Base-by-base conservation (phyloP, 2,888 invertebrate species). In the Drosophila quinaria region DNA sequence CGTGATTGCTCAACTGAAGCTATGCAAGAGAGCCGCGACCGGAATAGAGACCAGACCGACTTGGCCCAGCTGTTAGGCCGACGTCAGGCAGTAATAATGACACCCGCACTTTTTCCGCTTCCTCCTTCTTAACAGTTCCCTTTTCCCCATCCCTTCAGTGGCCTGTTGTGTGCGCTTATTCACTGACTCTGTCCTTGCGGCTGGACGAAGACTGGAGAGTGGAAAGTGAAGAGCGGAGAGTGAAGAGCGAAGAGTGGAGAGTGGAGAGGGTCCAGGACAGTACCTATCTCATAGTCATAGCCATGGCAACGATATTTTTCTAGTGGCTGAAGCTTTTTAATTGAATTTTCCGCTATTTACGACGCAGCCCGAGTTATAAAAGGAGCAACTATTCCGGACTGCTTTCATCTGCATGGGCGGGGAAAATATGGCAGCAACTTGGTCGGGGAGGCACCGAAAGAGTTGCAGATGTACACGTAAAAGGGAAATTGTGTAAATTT, bases 291-390 rank as follows among this genome's bases (percentile, higher is more conserved):
- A 87, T 78, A 88, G 85, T 64, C 83, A 77, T 80, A 85, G 85
- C 72, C 85, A 86, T 86, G 89, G 89, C 89, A 79, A 88, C 85
- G 89, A 86, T 86, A 86, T 88, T 86, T 86, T 86, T 86, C 89
- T 86, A 86, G 89, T 86, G 89, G 87, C 89, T 86, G 89, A 79
- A 86, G 85, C 85, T 86, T 86, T 81, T 86, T 86, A 86, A 86
- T 86, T 86, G 85, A 86, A 86, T 86, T 86, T 88, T 86, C 84
- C 89, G 85, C 85, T 86, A 86, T 86, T 86, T 86, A 86, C 85
- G 87, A 72, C 70, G 47, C 56, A 42, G 69, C 77, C 37, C 58
- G 29, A 55, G 50, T 50, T 60, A 56, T 29, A 66, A 76, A 59
- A 60, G 77, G 35, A 70, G 37, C 19, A 70, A 62, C 65, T 55